These are phyloP conservation scores for Pyrrhia umbra DNA, from an alignment of 2,888 invertebrate genomes.

Conservation along the genomic window DNA sequence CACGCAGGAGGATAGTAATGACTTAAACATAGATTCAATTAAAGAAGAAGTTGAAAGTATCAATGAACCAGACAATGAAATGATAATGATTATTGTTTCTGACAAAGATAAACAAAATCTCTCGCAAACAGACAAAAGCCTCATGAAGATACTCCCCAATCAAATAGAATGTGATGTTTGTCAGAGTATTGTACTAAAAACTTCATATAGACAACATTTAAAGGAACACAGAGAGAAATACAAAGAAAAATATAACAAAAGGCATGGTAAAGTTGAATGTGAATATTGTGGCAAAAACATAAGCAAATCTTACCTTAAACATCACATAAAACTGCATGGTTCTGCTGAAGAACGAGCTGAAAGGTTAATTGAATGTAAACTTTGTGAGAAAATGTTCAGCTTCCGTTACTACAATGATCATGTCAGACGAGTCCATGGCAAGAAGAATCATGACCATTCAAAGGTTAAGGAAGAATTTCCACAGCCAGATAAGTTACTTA, in stretches of 20 bases:
- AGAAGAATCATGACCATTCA: slow-evolving; percentile 7
- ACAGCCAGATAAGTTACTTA: slow-evolving; percentile 13
- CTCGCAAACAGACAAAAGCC: slow-evolving; percentile 22
- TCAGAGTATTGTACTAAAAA: slow-evolving; percentile 46
- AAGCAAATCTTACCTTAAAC: slow-evolving; percentile 60
- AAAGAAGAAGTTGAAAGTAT: slow-evolving; percentile 17
- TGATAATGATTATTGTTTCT: slow-evolving; percentile 49
- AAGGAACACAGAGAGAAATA: slow-evolving; percentile 59
- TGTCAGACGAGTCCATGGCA: slow-evolving; percentile 54
- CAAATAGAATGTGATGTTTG: slow-evolving; percentile 63
- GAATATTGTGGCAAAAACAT: slow-evolving; percentile 62
- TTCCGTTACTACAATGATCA: slow-evolving; percentile 56
- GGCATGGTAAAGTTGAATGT: slow-evolving; percentile 63
- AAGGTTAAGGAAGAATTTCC: background rate
- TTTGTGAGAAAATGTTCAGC: slow-evolving; percentile 58
- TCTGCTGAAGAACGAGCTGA: slow-evolving; percentile 51
- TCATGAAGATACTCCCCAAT: slow-evolving; percentile 28
- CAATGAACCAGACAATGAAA: slow-evolving; percentile 38
- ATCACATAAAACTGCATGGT: slow-evolving; percentile 62
- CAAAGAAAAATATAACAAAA: slow-evolving; percentile 45
- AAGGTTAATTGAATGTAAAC: slow-evolving; percentile 47
- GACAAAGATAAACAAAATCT: slow-evolving; percentile 44
- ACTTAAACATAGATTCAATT: slow-evolving; percentile 20
- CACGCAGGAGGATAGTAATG: slow-evolving; percentile 1
- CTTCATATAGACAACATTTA: slow-evolving; percentile 55